Evolutionary conservation across 92 coral and sea anemone genomes (phyloP).

Genomic region (Desmophyllum pertusum): DNA sequence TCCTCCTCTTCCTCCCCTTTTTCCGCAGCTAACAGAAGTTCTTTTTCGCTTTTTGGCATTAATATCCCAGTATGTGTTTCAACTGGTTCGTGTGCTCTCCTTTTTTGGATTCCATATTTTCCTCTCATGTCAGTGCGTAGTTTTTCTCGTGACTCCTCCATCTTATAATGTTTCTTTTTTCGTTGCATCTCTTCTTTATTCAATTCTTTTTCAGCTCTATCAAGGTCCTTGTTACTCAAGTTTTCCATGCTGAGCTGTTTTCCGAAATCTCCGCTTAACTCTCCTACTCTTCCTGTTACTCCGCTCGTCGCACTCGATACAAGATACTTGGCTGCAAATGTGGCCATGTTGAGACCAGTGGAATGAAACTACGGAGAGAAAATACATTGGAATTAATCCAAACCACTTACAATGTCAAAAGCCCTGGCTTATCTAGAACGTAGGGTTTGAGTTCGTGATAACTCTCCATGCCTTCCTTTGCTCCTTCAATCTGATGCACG

Average conservation of each 20-base stretch:
- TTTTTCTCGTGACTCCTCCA: conserved; percentile 65
- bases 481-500: neutral
- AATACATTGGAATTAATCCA: neutral
- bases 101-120: conserved; percentile 82
- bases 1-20: conserved; percentile 67
- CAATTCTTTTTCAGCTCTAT: conserved; percentile 61
- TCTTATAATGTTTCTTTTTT: conserved; percentile 52
- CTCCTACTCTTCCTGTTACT: conserved; percentile 65
- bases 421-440: neutral
- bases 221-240: conserved; percentile 66
- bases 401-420: neutral
- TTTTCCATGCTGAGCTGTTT: conserved; percentile 57
- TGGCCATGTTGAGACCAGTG: conserved; percentile 52
- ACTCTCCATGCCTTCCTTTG: too few species aligned
- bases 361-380: neutral
- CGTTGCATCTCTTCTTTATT: conserved; percentile 62
- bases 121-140: conserved; percentile 56
- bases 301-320: conserved; percentile 70
- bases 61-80: conserved; percentile 64
- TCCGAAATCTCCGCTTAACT: conserved; percentile 55
- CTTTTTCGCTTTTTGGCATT: conserved; percentile 64
- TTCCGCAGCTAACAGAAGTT: conserved; percentile 60
- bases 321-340: conserved; percentile 86
- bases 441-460: neutral
- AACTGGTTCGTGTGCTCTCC: conserved; percentile 70